phyloP scores from a whole-genome alignment of 2,797 vertebrate species.

The Cetoscarus ocellatus region DNA sequence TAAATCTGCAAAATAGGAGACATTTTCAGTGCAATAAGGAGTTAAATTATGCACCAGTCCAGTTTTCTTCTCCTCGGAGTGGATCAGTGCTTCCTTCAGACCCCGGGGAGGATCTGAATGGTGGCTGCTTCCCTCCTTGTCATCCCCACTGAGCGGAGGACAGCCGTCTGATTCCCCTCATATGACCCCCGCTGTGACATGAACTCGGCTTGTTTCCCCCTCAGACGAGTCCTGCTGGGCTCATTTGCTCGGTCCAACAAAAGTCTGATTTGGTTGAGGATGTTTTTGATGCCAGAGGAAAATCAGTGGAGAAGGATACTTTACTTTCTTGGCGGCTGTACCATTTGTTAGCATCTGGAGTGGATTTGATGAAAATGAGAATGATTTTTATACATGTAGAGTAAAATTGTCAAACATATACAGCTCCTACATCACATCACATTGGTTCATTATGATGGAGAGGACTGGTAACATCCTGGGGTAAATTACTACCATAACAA shows the following conservation, averaged over 20 bases:
- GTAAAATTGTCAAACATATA: no score
- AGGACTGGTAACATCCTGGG: no score
- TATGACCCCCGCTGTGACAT: slow-evolving; percentile 55
- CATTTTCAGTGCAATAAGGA: neutral
- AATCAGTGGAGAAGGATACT: neutral
- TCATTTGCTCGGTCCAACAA: slow-evolving; percentile 25
- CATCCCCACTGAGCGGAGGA: slow-evolving; percentile 49
- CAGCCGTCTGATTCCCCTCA: slow-evolving; percentile 50
- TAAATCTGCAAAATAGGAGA: neutral
- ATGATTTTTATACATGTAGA: no score
- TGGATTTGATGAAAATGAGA: neutral
- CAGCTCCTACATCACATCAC: no score
- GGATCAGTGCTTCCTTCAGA: slow-evolving; percentile 19
- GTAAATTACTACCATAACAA: no score
- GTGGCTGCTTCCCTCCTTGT: slow-evolving; percentile 15
- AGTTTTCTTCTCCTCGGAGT: slow-evolving; percentile 7
- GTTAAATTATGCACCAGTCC: neutral
- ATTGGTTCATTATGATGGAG: no score
- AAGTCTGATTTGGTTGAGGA: slow-evolving; percentile 4
- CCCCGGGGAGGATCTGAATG: slow-evolving; percentile 28
- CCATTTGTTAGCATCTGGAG: neutral
- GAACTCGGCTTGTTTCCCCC: slow-evolving; percentile 49
- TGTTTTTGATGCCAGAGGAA: neutral
- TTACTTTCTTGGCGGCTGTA: neutral
- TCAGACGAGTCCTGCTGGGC: slow-evolving; percentile 48